Evolutionary conservation across 2,888 invertebrate genomes (phyloP), one percentile per base, ranked within the genome.

Genomic region (Scrobipalpa costella): DNA sequence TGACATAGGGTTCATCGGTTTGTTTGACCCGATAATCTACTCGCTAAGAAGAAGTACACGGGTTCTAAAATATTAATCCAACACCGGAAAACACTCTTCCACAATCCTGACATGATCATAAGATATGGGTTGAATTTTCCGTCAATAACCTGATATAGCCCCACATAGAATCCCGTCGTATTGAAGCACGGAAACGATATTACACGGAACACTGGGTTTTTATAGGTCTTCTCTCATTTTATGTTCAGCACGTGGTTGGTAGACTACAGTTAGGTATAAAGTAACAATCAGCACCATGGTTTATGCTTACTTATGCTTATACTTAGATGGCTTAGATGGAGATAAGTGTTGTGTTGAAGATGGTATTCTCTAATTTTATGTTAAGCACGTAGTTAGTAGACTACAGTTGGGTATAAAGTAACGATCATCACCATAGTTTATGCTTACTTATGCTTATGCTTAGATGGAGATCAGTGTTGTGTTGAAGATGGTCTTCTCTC

Each of bases 171-270:
- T n/a, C 34, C 21, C 27, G 52, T 19, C 34, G 57, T 66, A 60
- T 64, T 62, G 65, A 62, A 60, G 64, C 57, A 62, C 64, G 68
- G 62, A 68, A 63, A 63, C 66, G 58, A 40, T 55, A 68, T 68
- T 64, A 66, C 66, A 64, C 61, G 63, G 59, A 44, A 57, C 60
- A 60, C 63, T 61, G 68, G 52, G 59, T 68, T 66, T 68, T 65
- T 66, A 67, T 65, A 63, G 57, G 62, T 60, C 60, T 66, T 44
- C 64, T 63, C 50, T 61, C 64, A 63, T 64, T 68, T 68, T 68
- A 66, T 65, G 63, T 60, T 57, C 21, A 50, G 65, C 63, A 66
- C 66, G 68, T 66, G 68, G 63, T 63, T 21, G 33, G 36, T 36
- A 44, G 21, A 44, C 21, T 19, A 7, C 1, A 44, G n/a, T 9